Base-by-base conservation (phyloP, 2,113 vertebrate genomes). In the Neotragus moschatus region DNA sequence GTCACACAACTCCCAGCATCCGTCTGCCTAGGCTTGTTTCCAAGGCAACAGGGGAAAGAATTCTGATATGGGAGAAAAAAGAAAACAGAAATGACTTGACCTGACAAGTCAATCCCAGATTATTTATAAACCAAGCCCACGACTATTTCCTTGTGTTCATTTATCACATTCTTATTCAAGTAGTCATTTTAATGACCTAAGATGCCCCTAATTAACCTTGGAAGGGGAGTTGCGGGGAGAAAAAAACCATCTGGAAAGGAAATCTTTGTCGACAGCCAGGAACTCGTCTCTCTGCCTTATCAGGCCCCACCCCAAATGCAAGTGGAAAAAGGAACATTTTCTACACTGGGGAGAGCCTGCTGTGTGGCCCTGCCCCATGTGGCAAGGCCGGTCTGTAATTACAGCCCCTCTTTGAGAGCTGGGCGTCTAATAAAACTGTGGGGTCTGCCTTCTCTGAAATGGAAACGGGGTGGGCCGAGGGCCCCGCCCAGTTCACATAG, bases 21-120 rank as follows among this genome's bases (percentile, higher is more conserved):
- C 97, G 61, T 63, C 53, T 88, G 39, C 19, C 56, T n/a, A 60
- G 43, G 88, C 80, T 21, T 39, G 96, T 98, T 97, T 94, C 98
- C 96, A 97, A 84, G 97, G 92, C 85, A 97, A 98, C 96, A 39
- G 51, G 79, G 61, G 56, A 87, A 96, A 77, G 97, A 79, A 94
- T 89, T 93, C 77, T 84, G 92, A 84, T 94, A 80, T 51, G 77
- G 9, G n/a, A n/a, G 47, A 55, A 81, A 26, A 13, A 26, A 49
- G 49, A n/a, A 53, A 53, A 77, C 56, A 86, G 94, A 87, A 90
- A 80, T 30, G 82, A 51, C 96, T 94, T 53, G 91, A 94, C 90
- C 91, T 87, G 58, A 56, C 89, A 43, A 88, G 91, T 94, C 86
- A 36, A 88, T 60, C 47, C 82, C 81, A 55, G 55, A 56, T 93